A percentile compares a stretch with the other conserved stretches of the same genome.
Evolutionary conservation across 2,797 vertebrate genomes (phyloP).

Genomic region (Leptatherina wallacei): DNA sequence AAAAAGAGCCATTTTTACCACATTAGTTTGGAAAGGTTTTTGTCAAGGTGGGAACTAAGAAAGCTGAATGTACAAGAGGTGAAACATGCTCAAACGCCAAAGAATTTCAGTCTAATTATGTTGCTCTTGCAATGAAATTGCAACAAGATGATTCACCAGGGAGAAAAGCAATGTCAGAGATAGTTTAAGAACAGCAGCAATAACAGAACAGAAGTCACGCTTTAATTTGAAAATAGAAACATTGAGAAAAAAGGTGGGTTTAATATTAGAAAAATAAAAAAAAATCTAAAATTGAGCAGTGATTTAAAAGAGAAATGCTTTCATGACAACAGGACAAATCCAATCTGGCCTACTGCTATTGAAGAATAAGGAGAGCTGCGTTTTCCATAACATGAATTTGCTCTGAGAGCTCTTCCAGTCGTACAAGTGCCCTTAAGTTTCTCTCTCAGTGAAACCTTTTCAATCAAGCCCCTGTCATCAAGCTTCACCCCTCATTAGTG

Average conservation of each 20-base stretch:
- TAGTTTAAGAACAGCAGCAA: not conserved
- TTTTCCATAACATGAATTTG: not conserved
- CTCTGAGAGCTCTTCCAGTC: conserved; percentile 25
- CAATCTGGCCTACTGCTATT: not conserved
- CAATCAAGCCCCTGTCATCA: conserved; percentile 53
- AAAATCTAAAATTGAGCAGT: not conserved
- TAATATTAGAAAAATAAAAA: not conserved
- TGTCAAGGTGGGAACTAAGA: too few species aligned
- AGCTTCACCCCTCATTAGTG: conserved; percentile 62
- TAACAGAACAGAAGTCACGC: too few species aligned
- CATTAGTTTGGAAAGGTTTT: not conserved
- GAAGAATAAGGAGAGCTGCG: conserved; percentile 10
- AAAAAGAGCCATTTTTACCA: too few species aligned
- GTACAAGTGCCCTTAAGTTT: conserved; percentile 40
- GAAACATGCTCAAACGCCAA: too few species aligned
- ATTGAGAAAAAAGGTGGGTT: not conserved
- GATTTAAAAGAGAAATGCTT: not conserved
- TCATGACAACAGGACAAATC: conserved; percentile 9
- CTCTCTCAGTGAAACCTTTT: conserved; percentile 39
- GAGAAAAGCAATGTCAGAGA: not conserved
- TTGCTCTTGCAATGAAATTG: too few species aligned
- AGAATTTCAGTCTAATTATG: too few species aligned
- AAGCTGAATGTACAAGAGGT: too few species aligned
- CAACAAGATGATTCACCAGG: not conserved
- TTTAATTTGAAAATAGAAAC: not conserved